Evolutionary conservation across 2,113 vertebrate species (phyloP), one percentile per base, ranked within the genome.

Genomic region (Onychorhynchus coronatus): DNA sequence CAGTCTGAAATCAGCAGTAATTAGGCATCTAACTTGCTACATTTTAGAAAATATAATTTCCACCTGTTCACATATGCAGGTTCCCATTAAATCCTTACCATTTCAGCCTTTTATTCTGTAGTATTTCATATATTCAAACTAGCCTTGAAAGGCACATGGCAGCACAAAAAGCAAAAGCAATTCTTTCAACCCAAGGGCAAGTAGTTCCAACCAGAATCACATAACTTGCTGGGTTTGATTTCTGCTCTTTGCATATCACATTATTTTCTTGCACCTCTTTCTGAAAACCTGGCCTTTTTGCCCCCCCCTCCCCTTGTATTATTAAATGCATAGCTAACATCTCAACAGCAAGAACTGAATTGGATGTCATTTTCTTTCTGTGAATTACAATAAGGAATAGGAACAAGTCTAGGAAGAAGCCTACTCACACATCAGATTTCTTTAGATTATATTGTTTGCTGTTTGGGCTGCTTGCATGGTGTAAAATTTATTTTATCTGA

Each of bases 351-450:
- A 44, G 11, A 82, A 52, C 5, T 47, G 7, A 37, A 25, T 24
- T 62, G 18, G 14, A 23, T 70, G 8, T 42, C 2, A 0, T 63
- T 82, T 30, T 59, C 39, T 0, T 47, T 67, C 52, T 3, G 0
- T 62, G 31, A 79, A 66, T 56, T 86, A 9, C 11, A 20, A 53
- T n/a, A 58, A 66, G 74, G 2, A 66, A 73, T 18, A 41, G 7
- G 10, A 93, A 58, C 3, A 46, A 1, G 20, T 21, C 15, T 66
- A 83, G 28, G 10, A 91, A 81, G 55, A 87, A 71, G 53, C 24
- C 13, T 72, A 5, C 6, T 66, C 9, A 2, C 23, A 18, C 5
- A 12, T 49, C 17, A 50, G 7, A 19, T 22, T 35, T 35, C 82
- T 61, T 90, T 13, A 52, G 22, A 46, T 19, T 4, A 3, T 23